These are phyloP conservation scores for Gadopsis marmoratus DNA, from an alignment of 2,797 vertebrate genomes.

Conservation along the genomic window DNA sequence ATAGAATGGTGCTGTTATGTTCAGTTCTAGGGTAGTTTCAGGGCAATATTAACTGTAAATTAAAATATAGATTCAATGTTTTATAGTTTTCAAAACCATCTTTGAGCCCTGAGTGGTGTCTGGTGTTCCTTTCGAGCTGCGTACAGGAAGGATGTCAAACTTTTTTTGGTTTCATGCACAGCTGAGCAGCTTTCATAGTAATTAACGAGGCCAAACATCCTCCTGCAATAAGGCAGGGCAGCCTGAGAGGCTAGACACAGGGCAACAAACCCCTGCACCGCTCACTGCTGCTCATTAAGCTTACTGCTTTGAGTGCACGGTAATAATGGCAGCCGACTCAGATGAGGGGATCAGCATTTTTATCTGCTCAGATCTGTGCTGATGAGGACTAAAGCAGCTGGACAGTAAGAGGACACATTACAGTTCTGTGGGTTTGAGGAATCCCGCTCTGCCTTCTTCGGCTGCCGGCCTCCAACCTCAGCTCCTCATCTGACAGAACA, in stretches of 20 bases:
- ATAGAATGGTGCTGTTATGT: no score
- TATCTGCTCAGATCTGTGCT: neutral
- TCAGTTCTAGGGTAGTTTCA: neutral
- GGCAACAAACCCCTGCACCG: no score
- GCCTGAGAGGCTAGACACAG: neutral
- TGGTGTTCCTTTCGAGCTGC: neutral
- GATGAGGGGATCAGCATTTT: no score
- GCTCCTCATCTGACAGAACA: conserved; percentile 58
- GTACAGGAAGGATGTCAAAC: no score
- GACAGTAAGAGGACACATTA: neutral
- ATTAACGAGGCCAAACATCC: no score
- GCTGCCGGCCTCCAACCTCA: conserved; percentile 59
- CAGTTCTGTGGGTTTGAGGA: conserved; percentile 19
- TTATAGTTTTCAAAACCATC: neutral
- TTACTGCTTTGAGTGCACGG: no score
- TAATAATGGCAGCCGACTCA: no score
- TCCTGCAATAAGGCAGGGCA: neutral
- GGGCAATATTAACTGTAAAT: neutral
- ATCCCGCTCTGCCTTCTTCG: conserved; percentile 20
- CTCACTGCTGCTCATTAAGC: no score
- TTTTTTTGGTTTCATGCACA: no score
- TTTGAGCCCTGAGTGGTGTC: neutral
- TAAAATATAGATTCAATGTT: no score
- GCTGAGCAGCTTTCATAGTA: no score
- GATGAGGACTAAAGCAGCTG: neutral